These are phyloP conservation scores for Lasioglossum leucozonium DNA, from an alignment of 2,888 invertebrate species.

Conservation along the genomic window DNA sequence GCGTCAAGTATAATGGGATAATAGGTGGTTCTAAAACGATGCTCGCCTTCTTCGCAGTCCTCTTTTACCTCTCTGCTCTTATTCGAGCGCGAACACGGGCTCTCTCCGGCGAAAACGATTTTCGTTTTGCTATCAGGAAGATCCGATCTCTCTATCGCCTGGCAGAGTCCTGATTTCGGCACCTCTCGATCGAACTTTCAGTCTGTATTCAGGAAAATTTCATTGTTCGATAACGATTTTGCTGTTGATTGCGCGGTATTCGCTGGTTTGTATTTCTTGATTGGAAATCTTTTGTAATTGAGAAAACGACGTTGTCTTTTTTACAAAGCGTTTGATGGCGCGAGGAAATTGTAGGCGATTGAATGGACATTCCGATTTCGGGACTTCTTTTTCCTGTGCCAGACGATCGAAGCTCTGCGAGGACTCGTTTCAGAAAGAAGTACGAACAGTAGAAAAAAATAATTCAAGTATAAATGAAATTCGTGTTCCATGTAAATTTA, in stretches of 20 bases:
- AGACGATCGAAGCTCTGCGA: neutral
- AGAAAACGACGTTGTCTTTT: neutral
- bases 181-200: neutral
- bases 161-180: neutral
- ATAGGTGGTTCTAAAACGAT: neutral
- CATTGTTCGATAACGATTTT: neutral
- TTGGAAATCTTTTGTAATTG: neutral
- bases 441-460: neutral
- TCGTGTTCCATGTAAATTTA: neutral
- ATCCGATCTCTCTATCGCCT: neutral
- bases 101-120: neutral
- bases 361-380: neutral
- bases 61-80: neutral
- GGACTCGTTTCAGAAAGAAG: neutral
- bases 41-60: neutral
- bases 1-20: neutral
- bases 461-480: neutral
- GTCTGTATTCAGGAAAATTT: neutral
- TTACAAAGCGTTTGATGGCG: too few relatives aligned
- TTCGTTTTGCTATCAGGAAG: neutral
- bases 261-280: neutral
- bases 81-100: neutral
- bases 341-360: neutral
- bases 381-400: neutral
- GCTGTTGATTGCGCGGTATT: neutral